Conservation (phyloP, 2,113 vertebrate species). For the Oncorhynchus gorbuscha region DNA sequence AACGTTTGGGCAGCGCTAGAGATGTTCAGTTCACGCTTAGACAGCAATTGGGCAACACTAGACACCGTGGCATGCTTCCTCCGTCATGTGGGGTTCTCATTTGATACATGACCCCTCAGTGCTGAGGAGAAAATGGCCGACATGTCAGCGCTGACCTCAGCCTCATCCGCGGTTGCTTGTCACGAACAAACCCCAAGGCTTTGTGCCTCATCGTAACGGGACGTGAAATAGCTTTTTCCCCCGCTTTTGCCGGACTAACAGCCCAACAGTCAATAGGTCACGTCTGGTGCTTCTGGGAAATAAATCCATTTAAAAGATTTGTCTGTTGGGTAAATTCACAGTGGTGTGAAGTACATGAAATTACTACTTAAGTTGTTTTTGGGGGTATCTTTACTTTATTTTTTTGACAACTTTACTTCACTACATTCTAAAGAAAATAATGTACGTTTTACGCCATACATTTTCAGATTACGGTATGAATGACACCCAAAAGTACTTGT, state of each 20-base stretch:
- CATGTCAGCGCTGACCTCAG: conserved; percentile 40
- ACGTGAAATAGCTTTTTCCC: conserved; percentile 47
- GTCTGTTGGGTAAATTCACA: conserved; percentile 30
- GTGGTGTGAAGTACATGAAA: no score
- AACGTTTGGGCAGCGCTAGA: no score
- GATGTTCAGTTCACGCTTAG: no score
- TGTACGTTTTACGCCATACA: no score
- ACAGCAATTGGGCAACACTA: not conserved
- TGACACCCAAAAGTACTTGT: no score
- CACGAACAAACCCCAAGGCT: conserved; percentile 38
- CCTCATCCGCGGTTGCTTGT: conserved; percentile 43
- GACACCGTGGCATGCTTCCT: not conserved
- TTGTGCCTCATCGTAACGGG: conserved; percentile 50
- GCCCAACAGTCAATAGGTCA: conserved; percentile 52
- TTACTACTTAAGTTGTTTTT: no score
- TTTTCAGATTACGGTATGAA: no score
- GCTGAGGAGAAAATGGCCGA: conserved; percentile 33
- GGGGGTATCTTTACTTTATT: no score
- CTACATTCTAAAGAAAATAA: no score
- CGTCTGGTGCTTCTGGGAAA: conserved; percentile 7
- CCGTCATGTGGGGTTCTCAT: conserved; percentile 48
- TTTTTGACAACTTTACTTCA: no score
- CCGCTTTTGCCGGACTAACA: conserved; percentile 42
- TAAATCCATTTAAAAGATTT: conserved; percentile 53
- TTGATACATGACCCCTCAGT: conserved; percentile 33